Percentiles rank a stretch among this genome's conserved stretches.
Conservation (phyloP, 2,113 vertebrate genomes). For the Empidonax alnorum region DNA sequence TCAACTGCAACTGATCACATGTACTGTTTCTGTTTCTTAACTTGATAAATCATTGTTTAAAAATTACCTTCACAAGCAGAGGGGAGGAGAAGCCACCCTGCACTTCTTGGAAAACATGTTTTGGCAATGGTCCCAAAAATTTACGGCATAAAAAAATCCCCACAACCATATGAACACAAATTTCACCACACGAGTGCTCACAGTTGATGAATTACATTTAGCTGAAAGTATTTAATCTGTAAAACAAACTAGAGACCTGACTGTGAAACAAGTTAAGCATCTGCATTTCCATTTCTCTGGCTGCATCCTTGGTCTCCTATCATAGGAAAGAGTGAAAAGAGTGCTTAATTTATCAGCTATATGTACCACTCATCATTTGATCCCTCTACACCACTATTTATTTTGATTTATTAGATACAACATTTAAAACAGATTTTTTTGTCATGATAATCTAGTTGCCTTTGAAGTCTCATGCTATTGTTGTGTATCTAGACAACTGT, state of each 20-base stretch:
- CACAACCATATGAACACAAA: neutral
- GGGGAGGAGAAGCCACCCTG: neutral
- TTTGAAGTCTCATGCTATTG: neutral
- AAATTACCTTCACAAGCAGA: slow-evolving; percentile 21
- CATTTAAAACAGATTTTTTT: neutral
- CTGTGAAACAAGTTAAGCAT: neutral
- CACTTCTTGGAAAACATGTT: neutral
- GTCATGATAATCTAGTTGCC: neutral
- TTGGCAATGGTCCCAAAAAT: neutral
- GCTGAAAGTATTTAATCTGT: slow-evolving; percentile 7
- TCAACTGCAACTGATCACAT: neutral
- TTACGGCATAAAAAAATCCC: neutral
- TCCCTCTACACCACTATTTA: neutral
- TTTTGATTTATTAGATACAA: neutral
- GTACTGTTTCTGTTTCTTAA: neutral
- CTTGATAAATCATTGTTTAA: neutral
- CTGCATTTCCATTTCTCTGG: neutral
- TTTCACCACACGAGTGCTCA: neutral
- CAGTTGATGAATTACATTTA: slow-evolving; percentile 1
- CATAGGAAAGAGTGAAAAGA: neutral
- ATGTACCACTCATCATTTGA: neutral
- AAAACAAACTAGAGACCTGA: slow-evolving; percentile 31
- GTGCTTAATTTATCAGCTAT: neutral
- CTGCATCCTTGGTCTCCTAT: neutral
- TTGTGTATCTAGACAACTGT: neutral